Percentiles rank a stretch among this genome's conserved stretches.
Conservation (phyloP, 1,140 invertebrate genomes). For the Neodiprion lecontei region DNA sequence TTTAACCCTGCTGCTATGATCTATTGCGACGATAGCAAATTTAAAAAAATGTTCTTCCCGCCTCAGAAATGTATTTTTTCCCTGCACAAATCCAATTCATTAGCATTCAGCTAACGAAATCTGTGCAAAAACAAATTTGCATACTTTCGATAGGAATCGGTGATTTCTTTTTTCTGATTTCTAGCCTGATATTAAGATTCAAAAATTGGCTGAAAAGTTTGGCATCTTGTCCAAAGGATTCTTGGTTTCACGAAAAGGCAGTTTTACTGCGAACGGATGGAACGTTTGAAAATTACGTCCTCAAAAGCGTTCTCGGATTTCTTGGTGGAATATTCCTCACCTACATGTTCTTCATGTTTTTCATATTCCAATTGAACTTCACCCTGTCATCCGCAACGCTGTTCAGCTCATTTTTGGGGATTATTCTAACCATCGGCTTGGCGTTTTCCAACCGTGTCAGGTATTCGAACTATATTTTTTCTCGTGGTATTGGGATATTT, state of each 20-base stretch:
- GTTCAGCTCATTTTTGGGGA: slow-evolving; percentile 67
- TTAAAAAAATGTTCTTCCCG: too few relatives aligned
- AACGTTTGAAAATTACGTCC: slow-evolving; percentile 66
- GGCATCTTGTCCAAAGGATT: slow-evolving; percentile 45
- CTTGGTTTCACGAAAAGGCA: slow-evolving; percentile 54
- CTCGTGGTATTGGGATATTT: not conserved
- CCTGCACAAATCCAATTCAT: not conserved
- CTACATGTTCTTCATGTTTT: slow-evolving; percentile 71
- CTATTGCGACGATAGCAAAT: too few relatives aligned
- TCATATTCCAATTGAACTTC: slow-evolving; percentile 70
- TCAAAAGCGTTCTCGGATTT: slow-evolving; percentile 69
- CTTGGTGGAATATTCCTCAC: slow-evolving; percentile 67
- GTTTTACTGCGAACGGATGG: slow-evolving; percentile 62
- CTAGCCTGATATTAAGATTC: slow-evolving; percentile 53
- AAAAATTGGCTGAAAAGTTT: slow-evolving; percentile 45
- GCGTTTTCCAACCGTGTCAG: slow-evolving; percentile 71
- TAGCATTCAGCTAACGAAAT: not conserved
- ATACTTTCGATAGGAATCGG: slow-evolving; percentile 11
- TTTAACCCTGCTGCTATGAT: too few relatives aligned
- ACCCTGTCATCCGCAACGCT: slow-evolving; percentile 62
- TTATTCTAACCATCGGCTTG: slow-evolving; percentile 69
- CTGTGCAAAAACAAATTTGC: slow-evolving; percentile 14
- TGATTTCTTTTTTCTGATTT: not conserved
- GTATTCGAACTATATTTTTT: slow-evolving; percentile 44
- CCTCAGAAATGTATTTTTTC: too few relatives aligned